Percentiles rank a stretch among this genome's conserved stretches.
Evolutionary conservation across 2,797 vertebrate genomes (phyloP).

Genomic region (Halcyon smyrnensis): DNA sequence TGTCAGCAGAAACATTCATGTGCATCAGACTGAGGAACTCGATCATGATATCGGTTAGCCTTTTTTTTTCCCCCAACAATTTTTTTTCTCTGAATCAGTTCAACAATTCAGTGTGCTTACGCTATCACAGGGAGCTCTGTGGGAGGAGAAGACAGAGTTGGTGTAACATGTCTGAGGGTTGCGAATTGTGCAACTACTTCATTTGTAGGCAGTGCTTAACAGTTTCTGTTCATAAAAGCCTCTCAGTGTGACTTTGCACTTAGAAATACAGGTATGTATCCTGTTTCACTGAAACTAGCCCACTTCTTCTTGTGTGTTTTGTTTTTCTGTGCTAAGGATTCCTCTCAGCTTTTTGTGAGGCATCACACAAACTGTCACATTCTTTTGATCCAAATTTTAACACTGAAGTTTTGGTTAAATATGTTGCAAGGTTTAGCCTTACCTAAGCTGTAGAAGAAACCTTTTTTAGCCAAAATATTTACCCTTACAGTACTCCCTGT

Average conservation of each 20-base stretch:
- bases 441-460: not conserved
- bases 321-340: not conserved
- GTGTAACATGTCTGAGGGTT: not conserved
- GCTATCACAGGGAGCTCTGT: not conserved
- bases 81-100: not conserved
- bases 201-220: not conserved
- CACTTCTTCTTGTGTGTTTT: not conserved
- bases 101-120: not conserved
- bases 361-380: not conserved
- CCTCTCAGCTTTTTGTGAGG: not conserved
- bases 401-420: not conserved
- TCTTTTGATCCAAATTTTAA: not conserved
- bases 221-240: not conserved
- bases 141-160: not conserved
- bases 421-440: not conserved
- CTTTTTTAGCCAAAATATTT: not conserved
- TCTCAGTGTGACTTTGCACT: not conserved
- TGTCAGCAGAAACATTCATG: constrained; percentile 52
- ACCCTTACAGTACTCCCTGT: not conserved
- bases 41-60: not conserved
- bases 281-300: not conserved
- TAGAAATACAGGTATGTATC: not conserved
- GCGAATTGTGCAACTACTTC: not conserved
- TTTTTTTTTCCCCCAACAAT: not conserved
- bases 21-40: constrained; percentile 5